Percentiles rank a stretch among this genome's conserved stretches.
Evolutionary conservation across 1,140 invertebrate species (phyloP).

Genomic region (Drosophila rhopaloa): DNA sequence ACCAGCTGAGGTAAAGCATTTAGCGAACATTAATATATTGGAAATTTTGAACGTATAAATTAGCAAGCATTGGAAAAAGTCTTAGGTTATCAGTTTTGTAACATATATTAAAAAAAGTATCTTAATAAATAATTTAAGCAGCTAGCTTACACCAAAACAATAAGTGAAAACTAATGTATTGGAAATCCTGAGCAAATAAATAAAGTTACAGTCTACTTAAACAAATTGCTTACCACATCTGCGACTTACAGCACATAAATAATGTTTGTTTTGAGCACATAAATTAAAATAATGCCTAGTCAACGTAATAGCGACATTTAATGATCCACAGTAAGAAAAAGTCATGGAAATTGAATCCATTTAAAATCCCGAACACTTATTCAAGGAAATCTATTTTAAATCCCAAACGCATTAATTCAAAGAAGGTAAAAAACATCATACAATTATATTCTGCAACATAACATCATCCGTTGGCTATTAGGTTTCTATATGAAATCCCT

Average conservation of each 20-base stretch:
- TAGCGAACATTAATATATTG: background rate
- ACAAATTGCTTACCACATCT: too few relatives aligned
- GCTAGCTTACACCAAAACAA: background rate
- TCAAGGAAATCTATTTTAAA: background rate
- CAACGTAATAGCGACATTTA: background rate
- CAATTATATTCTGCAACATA: background rate
- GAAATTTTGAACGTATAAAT: too few relatives aligned
- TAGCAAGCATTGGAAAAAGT: too few relatives aligned
- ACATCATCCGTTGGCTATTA: constrained; percentile 3
- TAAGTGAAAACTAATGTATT: constrained; percentile 1
- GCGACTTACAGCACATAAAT: background rate
- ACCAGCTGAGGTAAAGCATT: background rate
- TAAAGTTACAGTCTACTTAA: too few relatives aligned
- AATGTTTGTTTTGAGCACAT: background rate
- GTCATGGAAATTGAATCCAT: background rate
- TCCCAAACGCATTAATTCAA: too few relatives aligned
- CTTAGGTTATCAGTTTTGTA: too few relatives aligned
- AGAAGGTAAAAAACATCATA: background rate
- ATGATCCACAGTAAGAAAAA: background rate
- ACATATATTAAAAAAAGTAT: background rate
- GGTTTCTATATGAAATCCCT: constrained; percentile 7
- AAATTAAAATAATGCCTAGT: constrained; percentile 1
- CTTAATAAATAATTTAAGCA: background rate
- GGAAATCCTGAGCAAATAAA: background rate
- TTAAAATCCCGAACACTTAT: background rate